These are phyloP conservation scores for Endomychus coccineus DNA, from an alignment of 2,888 invertebrate species.

Conservation along the genomic window DNA sequence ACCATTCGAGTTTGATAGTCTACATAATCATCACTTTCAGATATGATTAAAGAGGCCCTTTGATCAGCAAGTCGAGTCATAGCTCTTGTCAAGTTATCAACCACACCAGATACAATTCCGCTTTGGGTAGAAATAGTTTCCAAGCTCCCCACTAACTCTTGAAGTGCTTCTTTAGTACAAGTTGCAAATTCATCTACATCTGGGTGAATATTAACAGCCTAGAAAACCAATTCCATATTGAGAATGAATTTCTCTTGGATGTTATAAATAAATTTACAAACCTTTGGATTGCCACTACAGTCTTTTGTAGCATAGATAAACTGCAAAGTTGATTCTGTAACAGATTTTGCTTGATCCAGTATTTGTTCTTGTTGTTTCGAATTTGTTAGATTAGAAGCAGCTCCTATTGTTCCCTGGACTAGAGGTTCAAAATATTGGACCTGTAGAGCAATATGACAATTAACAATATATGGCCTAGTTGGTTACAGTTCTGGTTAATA, in stretches of 20 bases:
- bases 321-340: conserved; percentile 86
- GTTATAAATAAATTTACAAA: conserved; percentile 29
- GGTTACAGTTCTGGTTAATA: too few relatives aligned
- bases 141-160: conserved; percentile 71
- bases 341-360: conserved; percentile 88
- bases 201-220: conserved; percentile 72
- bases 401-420: conserved; percentile 76
- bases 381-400: conserved; percentile 81
- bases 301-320: conserved; percentile 79
- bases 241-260: too few relatives aligned
- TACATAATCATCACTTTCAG: conserved; percentile 71
- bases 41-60: conserved; percentile 63
- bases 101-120: conserved; percentile 81
- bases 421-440: conserved; percentile 79
- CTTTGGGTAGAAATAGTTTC: conserved; percentile 79
- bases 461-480: too few relatives aligned
- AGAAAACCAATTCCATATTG: conserved; percentile 24
- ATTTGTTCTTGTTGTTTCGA: conserved; percentile 79
- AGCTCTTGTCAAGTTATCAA: conserved; percentile 87
- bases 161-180: conserved; percentile 70
- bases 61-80: conserved; percentile 74
- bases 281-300: conserved; percentile 88
- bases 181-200: conserved; percentile 77
- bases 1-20: conserved; percentile 98
- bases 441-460: too few relatives aligned